A percentile compares a stretch with the other conserved stretches of the same genome.
These are phyloP conservation scores for Planococcus citri DNA, from an alignment of 1,140 invertebrate genomes.

Conservation along the genomic window DNA sequence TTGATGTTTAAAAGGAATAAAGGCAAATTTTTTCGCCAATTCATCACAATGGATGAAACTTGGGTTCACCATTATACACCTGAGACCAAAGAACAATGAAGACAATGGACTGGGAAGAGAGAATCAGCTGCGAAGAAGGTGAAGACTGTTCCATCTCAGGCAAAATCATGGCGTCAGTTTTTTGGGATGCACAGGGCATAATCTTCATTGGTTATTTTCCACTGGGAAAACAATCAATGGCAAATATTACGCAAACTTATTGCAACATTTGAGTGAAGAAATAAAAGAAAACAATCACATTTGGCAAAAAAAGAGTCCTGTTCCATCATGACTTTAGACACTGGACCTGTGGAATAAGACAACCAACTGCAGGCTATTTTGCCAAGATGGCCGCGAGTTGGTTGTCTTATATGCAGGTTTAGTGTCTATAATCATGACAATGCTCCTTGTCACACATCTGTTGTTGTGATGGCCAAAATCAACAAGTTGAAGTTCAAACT, in stretches of 20 bases:
- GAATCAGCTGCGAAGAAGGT: conserved; percentile 24
- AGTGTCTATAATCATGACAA: too few species aligned
- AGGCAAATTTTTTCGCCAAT: conserved; percentile 24
- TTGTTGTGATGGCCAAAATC: conserved; percentile 3
- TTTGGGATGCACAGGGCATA: conserved; percentile 32
- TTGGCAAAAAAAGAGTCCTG: conserved; percentile 32
- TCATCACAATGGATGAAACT: conserved; percentile 30
- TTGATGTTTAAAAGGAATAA: neutral
- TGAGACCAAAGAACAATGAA: conserved; percentile 28
- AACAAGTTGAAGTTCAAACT: conserved; percentile 16
- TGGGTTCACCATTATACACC: conserved; percentile 28
- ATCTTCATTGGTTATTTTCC: conserved; percentile 38
- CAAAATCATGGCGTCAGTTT: conserved; percentile 31
- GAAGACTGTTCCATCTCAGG: conserved; percentile 25
- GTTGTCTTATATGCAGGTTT: too few species aligned
- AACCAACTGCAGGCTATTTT: too few species aligned
- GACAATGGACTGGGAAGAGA: conserved; percentile 23
- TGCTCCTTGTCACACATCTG: conserved; percentile 31
- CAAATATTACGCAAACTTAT: conserved; percentile 22
- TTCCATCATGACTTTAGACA: too few species aligned
- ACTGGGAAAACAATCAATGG: conserved; percentile 34
- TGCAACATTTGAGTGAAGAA: conserved; percentile 25
- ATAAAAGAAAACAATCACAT: conserved; percentile 31
- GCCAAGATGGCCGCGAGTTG: too few species aligned
- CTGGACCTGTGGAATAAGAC: too few species aligned